Evolutionary conservation across 1,140 invertebrate species (phyloP).

Genomic region (Meteorus sp.): DNA sequence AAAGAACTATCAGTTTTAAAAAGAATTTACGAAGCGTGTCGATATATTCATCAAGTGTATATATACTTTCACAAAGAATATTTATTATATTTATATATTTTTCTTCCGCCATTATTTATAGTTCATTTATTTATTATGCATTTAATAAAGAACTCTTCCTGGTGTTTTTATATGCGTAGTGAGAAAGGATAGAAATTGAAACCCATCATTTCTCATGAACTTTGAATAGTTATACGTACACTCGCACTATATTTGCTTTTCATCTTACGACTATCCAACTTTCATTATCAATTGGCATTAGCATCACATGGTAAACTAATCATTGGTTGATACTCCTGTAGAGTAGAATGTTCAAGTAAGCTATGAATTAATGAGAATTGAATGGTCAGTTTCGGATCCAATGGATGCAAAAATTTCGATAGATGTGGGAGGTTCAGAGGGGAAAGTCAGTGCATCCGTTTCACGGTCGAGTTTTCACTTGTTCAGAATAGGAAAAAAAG

Average conservation of each 20-base stretch:
- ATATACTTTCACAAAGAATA: slow-evolving; percentile 10
- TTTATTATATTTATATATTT: slow-evolving; percentile 3
- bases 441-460: not conserved
- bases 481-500: not conserved
- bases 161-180: not conserved
- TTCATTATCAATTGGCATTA: slow-evolving; percentile 1
- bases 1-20: slow-evolving; percentile 7
- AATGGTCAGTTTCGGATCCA: too few species aligned
- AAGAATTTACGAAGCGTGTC: slow-evolving; percentile 11
- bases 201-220: not conserved
- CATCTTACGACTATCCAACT: not conserved
- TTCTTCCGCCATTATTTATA: not conserved
- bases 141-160: not conserved
- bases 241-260: slow-evolving; percentile 6
- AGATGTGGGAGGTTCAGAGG: too few species aligned
- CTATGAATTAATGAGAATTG: too few species aligned
- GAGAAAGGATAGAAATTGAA: slow-evolving; percentile 3
- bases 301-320: not conserved
- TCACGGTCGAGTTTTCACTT: not conserved
- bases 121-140: too few species aligned
- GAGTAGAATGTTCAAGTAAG: too few species aligned
- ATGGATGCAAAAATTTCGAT: too few species aligned
- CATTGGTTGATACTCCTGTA: too few species aligned
- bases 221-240: too few species aligned
- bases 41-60: not conserved